Conservation (phyloP, 2,797 vertebrate species). For the Gymnodraco acuticeps region DNA sequence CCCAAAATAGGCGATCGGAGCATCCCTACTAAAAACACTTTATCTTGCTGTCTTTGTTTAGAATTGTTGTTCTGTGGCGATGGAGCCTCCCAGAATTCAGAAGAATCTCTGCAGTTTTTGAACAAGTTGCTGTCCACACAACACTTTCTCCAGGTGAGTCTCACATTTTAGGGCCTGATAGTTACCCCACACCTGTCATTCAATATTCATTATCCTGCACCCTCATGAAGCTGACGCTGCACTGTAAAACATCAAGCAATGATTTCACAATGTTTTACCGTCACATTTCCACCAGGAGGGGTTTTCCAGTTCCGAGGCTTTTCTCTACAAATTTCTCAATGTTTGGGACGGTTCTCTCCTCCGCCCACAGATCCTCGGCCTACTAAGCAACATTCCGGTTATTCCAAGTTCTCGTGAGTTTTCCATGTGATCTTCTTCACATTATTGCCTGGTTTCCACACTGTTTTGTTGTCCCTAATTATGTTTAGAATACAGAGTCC, state of each 20-base stretch:
- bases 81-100: slow-evolving; percentile 71
- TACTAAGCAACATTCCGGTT: slow-evolving; percentile 91
- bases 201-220: slow-evolving; percentile 3
- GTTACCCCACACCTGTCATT: neutral
- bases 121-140: slow-evolving; percentile 85
- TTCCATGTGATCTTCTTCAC: neutral
- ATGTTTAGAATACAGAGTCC: no score
- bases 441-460: neutral
- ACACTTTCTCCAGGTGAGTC: slow-evolving; percentile 91
- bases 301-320: slow-evolving; percentile 90
- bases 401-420: slow-evolving; percentile 88
- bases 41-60: slow-evolving; percentile 61
- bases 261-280: slow-evolving; percentile 10
- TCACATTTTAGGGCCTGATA: neutral
- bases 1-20: no score
- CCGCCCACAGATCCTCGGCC: slow-evolving; percentile 87
- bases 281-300: slow-evolving; percentile 86
- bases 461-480: no score
- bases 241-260: slow-evolving; percentile 1
- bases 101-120: slow-evolving; percentile 88
- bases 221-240: neutral
- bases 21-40: neutral
- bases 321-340: slow-evolving; percentile 91
- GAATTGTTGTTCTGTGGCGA: slow-evolving; percentile 89
- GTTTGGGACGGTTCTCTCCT: slow-evolving; percentile 92